Evolutionary conservation across 2,888 invertebrate genomes (phyloP), one percentile per base, ranked within the genome.

Genomic region (Osmoderma eremita): DNA sequence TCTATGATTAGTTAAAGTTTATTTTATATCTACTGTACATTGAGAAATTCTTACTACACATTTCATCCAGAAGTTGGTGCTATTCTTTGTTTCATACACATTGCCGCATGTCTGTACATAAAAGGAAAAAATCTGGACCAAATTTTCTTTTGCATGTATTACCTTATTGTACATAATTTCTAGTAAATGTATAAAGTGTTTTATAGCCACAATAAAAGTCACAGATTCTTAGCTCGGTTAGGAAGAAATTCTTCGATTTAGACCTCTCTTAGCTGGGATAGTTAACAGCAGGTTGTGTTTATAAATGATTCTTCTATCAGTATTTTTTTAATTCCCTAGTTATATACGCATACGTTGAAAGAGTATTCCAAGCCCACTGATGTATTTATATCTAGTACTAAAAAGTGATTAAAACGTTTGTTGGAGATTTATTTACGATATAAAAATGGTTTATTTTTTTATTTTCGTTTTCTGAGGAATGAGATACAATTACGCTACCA

Each of bases 111-210:
- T 54, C 41, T 58, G 58, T 66, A 66, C 22, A 66, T 66, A 66
- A 58, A 61, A 17, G 36, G 39, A 65, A 22, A 24, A 66, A 66
- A 58, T 61, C 61, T 61, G 61, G 45, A 51, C 61, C 58, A 68
- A 68, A 53, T 64, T 68, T 51, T n/a, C 30, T 42, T 39, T 58
- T 65, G 65, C 67, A 63, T 67, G 68, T 68, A 65, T 30, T 30
- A 30, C 30, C 30, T 30, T 65, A 68, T 65, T 68, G 68, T 68
- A 68, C 61, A 68, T 68, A 68, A 65, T 42, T 67, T 30, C 39
- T 64, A 56, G 63, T 67, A 58, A 58, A 58, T 58, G 63, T 67
- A 63, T 63, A 67, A 63, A 54, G 54, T 63, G 58, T 53, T 53
- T 45, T 39, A 18, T 65, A 17, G 48, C 56, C 24, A 42, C 48